A percentile compares a stretch with the other conserved stretches of the same genome.
These are phyloP conservation scores for Nannospalax galili DNA, from an alignment of 2,113 vertebrate species.

Conservation along the genomic window DNA sequence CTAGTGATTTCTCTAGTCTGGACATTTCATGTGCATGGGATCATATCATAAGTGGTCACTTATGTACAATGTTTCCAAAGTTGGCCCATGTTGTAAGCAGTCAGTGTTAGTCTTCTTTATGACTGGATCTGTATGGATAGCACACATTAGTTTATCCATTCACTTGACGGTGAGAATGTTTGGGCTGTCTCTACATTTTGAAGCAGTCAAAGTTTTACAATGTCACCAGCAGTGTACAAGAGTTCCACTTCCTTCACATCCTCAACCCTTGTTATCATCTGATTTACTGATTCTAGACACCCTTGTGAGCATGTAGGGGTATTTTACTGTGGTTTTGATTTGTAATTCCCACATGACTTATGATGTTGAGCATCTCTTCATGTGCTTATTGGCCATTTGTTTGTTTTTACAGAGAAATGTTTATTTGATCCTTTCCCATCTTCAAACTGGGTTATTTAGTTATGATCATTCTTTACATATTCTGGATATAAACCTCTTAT, in stretches of 20 bases:
- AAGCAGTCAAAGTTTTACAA: neutral
- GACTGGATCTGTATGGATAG: neutral
- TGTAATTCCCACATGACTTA: neutral
- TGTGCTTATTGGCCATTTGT: too few relatives aligned
- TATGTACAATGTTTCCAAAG: neutral
- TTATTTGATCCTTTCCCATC: neutral
- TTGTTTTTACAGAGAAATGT: neutral
- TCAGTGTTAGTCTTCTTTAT: neutral
- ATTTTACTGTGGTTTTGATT: neutral
- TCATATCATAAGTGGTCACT: neutral
- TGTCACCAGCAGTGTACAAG: neutral
- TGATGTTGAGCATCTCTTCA: neutral
- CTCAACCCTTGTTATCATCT: neutral
- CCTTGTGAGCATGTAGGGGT: neutral
- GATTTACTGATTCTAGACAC: neutral
- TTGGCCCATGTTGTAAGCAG: neutral
- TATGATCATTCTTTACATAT: conserved; percentile 13
- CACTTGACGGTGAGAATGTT: neutral
- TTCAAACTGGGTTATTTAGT: neutral
- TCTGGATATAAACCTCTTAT: neutral
- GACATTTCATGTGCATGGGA: neutral
- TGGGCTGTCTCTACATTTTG: neutral
- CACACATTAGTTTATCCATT: neutral
- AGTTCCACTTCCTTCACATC: neutral
- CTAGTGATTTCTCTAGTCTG: neutral